Evolutionary conservation across 2,888 invertebrate genomes (phyloP).

Genomic region (Cheilosia urbana): DNA sequence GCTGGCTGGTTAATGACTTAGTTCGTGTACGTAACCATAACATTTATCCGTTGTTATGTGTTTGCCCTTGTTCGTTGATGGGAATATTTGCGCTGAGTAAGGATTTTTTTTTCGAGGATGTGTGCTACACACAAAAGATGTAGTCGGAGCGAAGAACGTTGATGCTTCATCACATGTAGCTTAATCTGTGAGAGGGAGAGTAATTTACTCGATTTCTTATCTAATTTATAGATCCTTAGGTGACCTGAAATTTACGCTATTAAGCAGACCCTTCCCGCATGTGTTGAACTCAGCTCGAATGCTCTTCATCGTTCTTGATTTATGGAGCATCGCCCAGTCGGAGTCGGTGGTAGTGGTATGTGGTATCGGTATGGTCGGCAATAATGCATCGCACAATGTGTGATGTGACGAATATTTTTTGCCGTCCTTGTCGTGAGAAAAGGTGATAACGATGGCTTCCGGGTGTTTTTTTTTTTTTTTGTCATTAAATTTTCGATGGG

Average conservation of each 20-base stretch:
- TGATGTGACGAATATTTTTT: constrained; percentile 18
- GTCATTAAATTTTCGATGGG: not conserved
- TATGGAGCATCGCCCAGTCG: constrained; percentile 50
- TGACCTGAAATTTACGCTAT: constrained; percentile 74
- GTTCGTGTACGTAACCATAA: constrained; percentile 68
- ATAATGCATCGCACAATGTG: constrained; percentile 24
- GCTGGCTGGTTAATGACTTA: constrained; percentile 72
- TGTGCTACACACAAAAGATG: constrained; percentile 41
- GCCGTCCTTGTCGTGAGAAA: not conserved
- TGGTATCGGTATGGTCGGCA: too few relatives aligned
- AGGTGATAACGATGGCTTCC: constrained; percentile 56
- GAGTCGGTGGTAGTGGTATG: constrained; percentile 11
- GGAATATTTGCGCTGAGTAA: constrained; percentile 66
- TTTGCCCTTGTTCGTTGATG: constrained; percentile 53
- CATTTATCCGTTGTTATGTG: constrained; percentile 71
- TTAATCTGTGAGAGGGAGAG: constrained; percentile 57
- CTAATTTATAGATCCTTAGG: constrained; percentile 74
- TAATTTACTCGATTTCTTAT: constrained; percentile 72
- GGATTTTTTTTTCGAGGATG: constrained; percentile 33
- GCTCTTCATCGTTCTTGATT: constrained; percentile 56
- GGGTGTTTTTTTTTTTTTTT: constrained; percentile 40
- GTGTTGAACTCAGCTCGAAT: constrained; percentile 41
- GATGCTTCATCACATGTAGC: constrained; percentile 59
- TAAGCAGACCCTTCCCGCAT: constrained; percentile 51
- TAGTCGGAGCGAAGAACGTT: constrained; percentile 37